Conservation (phyloP, 2,113 vertebrate species). For the Aegotheles bennettii region DNA sequence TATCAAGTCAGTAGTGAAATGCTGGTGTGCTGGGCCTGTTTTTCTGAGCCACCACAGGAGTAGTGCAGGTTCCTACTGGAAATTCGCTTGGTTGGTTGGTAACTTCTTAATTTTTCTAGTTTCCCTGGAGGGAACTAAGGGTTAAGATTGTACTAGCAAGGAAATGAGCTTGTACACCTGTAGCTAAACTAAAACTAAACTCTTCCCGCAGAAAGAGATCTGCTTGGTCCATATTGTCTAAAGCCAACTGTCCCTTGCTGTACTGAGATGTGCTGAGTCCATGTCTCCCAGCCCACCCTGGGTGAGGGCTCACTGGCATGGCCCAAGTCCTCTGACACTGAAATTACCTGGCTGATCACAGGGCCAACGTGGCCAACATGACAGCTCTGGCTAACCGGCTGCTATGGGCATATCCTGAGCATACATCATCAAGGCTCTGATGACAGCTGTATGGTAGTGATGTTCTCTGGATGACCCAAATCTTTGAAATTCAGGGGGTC, state of each 20-base stretch:
- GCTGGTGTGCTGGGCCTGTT: neutral
- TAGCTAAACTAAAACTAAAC: neutral
- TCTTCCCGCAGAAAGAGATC: neutral
- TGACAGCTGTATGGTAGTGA: neutral
- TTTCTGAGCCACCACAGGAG: neutral
- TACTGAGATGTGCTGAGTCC: neutral
- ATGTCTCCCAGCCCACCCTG: neutral
- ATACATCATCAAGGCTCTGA: neutral
- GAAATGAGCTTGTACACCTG: neutral
- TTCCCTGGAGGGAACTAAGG: neutral
- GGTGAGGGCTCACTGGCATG: neutral
- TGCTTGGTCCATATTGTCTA: neutral
- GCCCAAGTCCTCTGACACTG: neutral
- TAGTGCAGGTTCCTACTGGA: neutral
- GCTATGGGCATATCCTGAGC: neutral
- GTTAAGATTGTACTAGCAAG: neutral
- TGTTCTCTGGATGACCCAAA: neutral
- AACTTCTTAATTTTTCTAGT: neutral
- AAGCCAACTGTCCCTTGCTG: neutral
- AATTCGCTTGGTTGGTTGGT: rapidly evolving
- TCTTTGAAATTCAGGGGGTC: neutral
- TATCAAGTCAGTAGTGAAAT: neutral
- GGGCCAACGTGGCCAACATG: neutral
- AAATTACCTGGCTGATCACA: rapidly evolving
- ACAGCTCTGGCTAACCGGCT: neutral